A percentile compares a stretch with the other conserved stretches of the same genome.
Evolutionary conservation across 2,113 vertebrate genomes (phyloP).

Genomic region (Etheostoma spectabile): DNA sequence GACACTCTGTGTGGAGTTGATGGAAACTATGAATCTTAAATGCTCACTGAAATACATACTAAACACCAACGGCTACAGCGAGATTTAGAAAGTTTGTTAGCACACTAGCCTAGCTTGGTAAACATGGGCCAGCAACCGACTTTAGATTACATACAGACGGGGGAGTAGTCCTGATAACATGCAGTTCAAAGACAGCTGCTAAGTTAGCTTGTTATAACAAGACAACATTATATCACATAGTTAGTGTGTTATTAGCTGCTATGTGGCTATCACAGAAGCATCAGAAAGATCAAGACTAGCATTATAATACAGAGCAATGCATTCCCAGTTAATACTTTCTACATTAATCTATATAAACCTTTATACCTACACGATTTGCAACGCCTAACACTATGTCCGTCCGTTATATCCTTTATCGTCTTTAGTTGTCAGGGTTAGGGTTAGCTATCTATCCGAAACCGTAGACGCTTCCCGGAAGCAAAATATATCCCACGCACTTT

Average conservation of each 20-base stretch:
- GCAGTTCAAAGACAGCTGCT: background rate
- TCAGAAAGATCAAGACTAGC: background rate
- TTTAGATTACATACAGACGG: background rate
- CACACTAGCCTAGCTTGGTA: background rate
- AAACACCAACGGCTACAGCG: background rate
- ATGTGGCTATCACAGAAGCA: conserved; percentile 10
- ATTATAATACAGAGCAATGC: background rate
- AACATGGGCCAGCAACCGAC: too few species aligned
- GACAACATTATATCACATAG: background rate
- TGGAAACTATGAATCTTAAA: background rate
- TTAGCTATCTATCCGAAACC: background rate
- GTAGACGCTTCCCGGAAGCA: conserved; percentile 54
- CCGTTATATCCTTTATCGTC: too few species aligned
- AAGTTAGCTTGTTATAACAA: background rate
- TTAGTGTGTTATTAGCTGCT: background rate
- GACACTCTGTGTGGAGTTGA: background rate
- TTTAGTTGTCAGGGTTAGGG: background rate
- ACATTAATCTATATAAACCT: background rate
- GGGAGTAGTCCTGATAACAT: background rate
- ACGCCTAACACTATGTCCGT: background rate
- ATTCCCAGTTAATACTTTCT: background rate
- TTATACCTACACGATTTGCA: background rate
- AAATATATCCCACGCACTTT: background rate
- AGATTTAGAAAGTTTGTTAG: conserved; percentile 6
- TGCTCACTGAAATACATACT: background rate